These are phyloP conservation scores for Pomatorhinus ruficollis DNA, from an alignment of 2,113 vertebrate genomes.

Conservation along the genomic window DNA sequence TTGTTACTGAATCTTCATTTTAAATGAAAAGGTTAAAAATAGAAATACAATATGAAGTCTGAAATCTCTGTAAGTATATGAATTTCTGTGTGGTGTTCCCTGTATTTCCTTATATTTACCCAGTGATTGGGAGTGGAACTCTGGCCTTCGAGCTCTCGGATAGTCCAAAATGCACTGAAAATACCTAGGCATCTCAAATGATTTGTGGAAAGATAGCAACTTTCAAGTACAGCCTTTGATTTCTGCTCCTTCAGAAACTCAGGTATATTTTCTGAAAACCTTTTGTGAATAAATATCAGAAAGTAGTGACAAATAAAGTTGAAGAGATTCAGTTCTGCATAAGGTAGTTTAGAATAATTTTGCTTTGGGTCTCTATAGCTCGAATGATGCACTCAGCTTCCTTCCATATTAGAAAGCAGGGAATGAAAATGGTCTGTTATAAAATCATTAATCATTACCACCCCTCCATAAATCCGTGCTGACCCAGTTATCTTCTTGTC, in stretches of 20 bases:
- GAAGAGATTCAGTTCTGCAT: neutral
- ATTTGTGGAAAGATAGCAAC: neutral
- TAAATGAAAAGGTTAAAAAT: conserved; percentile 31
- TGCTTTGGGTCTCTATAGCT: neutral
- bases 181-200: neutral
- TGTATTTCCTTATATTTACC: neutral
- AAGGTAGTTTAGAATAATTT: neutral
- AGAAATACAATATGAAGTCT: neutral
- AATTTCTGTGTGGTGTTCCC: neutral
- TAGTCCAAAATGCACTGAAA: neutral
- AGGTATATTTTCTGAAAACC: neutral
- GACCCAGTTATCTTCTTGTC: neutral
- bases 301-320: neutral
- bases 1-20: neutral
- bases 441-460: neutral
- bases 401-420: neutral
- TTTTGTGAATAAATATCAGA: neutral
- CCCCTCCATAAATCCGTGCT: neutral
- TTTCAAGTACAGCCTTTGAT: neutral
- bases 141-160: neutral
- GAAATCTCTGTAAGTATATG: neutral
- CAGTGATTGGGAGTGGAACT: neutral
- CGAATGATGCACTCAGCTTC: neutral
- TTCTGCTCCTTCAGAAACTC: neutral
- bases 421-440: neutral